These are phyloP conservation scores for Hephaestus fuliginosus DNA, from an alignment of 2,797 vertebrate genomes.

Conservation along the genomic window DNA sequence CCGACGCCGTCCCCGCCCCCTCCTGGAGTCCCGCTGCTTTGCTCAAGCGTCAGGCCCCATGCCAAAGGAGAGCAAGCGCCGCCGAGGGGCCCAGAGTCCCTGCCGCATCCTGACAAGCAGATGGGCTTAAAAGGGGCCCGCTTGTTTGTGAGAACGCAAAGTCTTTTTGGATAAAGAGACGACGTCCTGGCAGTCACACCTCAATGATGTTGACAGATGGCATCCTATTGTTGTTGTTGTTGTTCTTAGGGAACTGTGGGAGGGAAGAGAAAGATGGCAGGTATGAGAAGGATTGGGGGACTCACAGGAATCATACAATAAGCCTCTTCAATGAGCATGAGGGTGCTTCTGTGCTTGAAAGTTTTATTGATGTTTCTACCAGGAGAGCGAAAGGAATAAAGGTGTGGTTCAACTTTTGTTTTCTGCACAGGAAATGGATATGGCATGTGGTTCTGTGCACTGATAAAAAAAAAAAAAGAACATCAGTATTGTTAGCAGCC, in stretches of 20 bases:
- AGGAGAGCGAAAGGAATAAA: constrained; percentile 10
- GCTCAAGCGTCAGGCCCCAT: constrained; percentile 25
- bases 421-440: constrained; percentile 31
- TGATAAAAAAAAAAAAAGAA: constrained; percentile 1
- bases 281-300: constrained; percentile 40
- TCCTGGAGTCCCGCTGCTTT: constrained; percentile 37
- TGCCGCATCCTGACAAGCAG: constrained; percentile 69
- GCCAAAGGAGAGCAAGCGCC: constrained; percentile 51
- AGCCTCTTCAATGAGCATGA: constrained; percentile 53
- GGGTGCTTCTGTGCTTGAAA: constrained; percentile 53
- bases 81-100: constrained; percentile 54
- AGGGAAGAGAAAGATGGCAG: constrained; percentile 53
- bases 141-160: constrained; percentile 58
- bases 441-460: constrained; percentile 41
- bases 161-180: constrained; percentile 66
- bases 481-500: neutral
- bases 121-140: constrained; percentile 58
- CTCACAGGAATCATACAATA: constrained; percentile 35
- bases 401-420: constrained; percentile 18
- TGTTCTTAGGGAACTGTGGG: constrained; percentile 89
- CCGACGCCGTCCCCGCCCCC: neutral
- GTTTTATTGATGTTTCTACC: constrained; percentile 29
- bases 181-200: constrained; percentile 85
- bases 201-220: constrained; percentile 92
- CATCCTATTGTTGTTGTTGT: constrained; percentile 87